Conservation (phyloP, 2,113 vertebrate genomes). For the Galeopterus variegatus region DNA sequence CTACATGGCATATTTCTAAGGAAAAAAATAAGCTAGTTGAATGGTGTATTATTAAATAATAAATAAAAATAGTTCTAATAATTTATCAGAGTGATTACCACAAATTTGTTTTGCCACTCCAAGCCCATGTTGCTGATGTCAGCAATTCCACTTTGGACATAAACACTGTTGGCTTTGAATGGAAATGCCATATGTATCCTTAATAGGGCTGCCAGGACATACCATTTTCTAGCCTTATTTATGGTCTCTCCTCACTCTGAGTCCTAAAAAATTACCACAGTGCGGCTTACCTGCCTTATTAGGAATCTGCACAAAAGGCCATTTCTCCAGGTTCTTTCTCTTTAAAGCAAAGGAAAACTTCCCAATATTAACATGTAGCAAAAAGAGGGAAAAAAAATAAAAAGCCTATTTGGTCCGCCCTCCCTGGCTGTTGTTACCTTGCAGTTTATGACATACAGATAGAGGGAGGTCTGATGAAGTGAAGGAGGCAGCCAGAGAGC, state of each 20-base stretch:
- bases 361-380: not conserved
- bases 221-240: not conserved
- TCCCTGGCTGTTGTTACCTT: conserved; percentile 85
- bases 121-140: not conserved
- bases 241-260: conserved; percentile 53
- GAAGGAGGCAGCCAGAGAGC: conserved; percentile 83
- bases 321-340: not conserved
- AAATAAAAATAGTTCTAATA: not conserved
- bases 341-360: conserved; percentile 71
- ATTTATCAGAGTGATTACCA: not conserved
- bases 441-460: conserved; percentile 85
- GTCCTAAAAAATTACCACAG: conserved; percentile 57
- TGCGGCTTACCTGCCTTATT: conserved; percentile 68
- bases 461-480: conserved; percentile 87
- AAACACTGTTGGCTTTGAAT: not conserved
- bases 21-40: not conserved
- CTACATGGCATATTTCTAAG: not conserved
- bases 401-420: conserved; percentile 70
- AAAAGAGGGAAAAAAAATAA: not conserved
- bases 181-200: not conserved
- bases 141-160: not conserved
- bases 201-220: not conserved
- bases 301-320: conserved; percentile 32
- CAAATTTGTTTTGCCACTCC: not conserved
- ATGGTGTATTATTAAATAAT: not conserved